Conservation (phyloP, 2,888 invertebrate species). For the Tipula unca region DNA sequence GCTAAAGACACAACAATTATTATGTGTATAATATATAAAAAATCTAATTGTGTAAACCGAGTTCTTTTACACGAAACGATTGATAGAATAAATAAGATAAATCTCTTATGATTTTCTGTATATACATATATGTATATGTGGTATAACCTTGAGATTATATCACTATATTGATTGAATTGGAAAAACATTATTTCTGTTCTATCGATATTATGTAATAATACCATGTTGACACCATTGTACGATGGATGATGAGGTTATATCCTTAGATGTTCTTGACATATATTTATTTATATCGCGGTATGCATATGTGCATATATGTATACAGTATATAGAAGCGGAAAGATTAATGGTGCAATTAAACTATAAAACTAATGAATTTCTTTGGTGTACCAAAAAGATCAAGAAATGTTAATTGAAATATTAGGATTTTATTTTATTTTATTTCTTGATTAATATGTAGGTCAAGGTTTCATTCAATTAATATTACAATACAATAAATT, state of each 20-base stretch:
- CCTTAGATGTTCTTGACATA: background rate
- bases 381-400: background rate
- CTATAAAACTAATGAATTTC: background rate
- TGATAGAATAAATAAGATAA: background rate
- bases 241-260: background rate
- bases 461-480: background rate
- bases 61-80: background rate
- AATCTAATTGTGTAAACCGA: background rate
- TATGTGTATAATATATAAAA: background rate
- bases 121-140: background rate
- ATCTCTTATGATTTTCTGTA: background rate
- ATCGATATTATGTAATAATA: background rate
- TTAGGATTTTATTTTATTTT: no score
- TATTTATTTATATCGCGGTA: background rate
- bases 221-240: background rate
- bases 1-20: background rate
- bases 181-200: background rate
- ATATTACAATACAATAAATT: background rate
- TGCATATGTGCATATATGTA: background rate
- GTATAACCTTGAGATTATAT: slow-evolving; percentile 1
- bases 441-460: background rate
- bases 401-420: background rate
- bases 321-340: background rate
- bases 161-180: background rate
- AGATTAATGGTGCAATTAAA: background rate